Evolutionary conservation across 2,797 vertebrate genomes (phyloP).

Genomic region (Syndactyla subalaris): DNA sequence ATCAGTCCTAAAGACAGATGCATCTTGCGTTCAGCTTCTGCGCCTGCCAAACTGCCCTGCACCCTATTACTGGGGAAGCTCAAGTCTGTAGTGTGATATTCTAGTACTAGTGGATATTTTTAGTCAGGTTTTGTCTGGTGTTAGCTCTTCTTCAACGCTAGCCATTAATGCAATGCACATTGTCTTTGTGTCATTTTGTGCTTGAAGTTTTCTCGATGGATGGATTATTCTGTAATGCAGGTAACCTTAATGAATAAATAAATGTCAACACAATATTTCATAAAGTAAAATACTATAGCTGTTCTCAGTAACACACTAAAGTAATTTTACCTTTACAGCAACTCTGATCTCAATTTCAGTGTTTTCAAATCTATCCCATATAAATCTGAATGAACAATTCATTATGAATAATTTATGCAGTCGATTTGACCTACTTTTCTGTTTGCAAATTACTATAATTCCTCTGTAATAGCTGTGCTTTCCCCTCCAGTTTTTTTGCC

Average conservation of each 20-base stretch:
- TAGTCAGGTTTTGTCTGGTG: not conserved
- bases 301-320: not conserved
- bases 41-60: not conserved
- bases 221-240: conserved; percentile 14
- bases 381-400: conserved; percentile 16
- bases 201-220: not conserved
- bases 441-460: conserved; percentile 37
- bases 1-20: conserved; percentile 11
- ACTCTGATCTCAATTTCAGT: conserved; percentile 21
- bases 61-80: not conserved
- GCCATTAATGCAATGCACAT: not conserved
- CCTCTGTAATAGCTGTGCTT: not conserved
- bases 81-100: not conserved
- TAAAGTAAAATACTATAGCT: conserved; percentile 1
- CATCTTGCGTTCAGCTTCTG: not conserved
- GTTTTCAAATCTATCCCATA: conserved; percentile 19
- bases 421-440: conserved; percentile 45
- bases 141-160: not conserved
- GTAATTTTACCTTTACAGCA: conserved; percentile 26
- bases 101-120: conserved; percentile 20
- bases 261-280: not conserved
- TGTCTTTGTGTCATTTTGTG: conserved; percentile 24
- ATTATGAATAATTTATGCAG: conserved; percentile 40
- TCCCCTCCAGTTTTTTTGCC: not conserved
- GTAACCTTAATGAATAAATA: conserved; percentile 46